Percentiles rank a stretch among this genome's conserved stretches.
Evolutionary conservation across 2,888 invertebrate species (phyloP).

Genomic region (Cartodere bifasciata): DNA sequence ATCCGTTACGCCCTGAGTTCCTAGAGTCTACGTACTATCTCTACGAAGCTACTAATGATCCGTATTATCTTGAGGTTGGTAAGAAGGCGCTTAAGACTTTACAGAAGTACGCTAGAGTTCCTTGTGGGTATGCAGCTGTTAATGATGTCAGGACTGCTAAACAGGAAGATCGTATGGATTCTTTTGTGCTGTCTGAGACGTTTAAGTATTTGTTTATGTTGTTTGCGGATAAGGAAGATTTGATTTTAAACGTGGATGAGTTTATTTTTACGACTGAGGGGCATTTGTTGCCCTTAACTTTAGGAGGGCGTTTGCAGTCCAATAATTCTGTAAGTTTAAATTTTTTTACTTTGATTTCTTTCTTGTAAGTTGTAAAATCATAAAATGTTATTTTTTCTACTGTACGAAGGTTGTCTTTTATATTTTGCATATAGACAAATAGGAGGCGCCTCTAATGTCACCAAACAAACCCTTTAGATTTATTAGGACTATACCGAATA

Average conservation of each 20-base stretch:
- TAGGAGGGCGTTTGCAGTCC: slow-evolving; percentile 46
- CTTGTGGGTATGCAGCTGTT: slow-evolving; percentile 96
- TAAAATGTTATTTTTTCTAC: too few species aligned
- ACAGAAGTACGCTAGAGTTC: slow-evolving; percentile 82
- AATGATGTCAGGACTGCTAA: slow-evolving; percentile 44
- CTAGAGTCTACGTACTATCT: slow-evolving; percentile 96
- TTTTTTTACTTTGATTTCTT: too few species aligned
- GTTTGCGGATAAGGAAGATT: slow-evolving; percentile 78
- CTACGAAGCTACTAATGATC: slow-evolving; percentile 89
- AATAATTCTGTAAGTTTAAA: too few species aligned
- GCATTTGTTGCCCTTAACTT: slow-evolving; percentile 80
- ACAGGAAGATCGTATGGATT: slow-evolving; percentile 96
- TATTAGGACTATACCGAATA: too few species aligned
- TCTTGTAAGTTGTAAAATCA: too few species aligned
- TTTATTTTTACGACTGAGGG: slow-evolving; percentile 91
- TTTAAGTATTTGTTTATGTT: slow-evolving; percentile 93
- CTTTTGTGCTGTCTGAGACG: slow-evolving; percentile 94
- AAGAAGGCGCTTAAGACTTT: slow-evolving; percentile 77
- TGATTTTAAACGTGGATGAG: slow-evolving; percentile 70
- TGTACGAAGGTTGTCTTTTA: too few species aligned
- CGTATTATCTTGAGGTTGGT: slow-evolving; percentile 89
- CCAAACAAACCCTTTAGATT: too few species aligned
- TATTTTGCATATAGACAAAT: too few species aligned
- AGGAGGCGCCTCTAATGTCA: too few species aligned
- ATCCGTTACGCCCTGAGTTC: slow-evolving; percentile 93